Percentiles rank a stretch among this genome's conserved stretches.
Conservation (phyloP, 2,113 vertebrate species). For the Etia nguti region DNA sequence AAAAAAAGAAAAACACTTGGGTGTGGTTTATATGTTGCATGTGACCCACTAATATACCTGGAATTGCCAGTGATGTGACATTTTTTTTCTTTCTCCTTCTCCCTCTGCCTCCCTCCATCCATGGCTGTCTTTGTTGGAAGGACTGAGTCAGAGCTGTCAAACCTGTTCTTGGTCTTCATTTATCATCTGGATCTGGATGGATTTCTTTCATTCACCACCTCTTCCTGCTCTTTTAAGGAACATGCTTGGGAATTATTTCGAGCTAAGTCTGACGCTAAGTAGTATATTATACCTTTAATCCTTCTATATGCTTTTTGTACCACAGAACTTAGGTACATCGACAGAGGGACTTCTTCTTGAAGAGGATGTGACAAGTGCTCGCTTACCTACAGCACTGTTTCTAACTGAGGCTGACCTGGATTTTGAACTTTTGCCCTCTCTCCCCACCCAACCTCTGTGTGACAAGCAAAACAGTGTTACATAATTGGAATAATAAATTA, state of each 20-base stretch:
- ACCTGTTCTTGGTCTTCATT: conserved; percentile 47
- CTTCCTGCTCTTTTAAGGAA: conserved; percentile 26
- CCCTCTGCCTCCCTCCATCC: conserved; percentile 3
- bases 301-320: neutral
- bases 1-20: neutral
- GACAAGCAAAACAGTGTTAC: neutral
- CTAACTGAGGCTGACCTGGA: neutral
- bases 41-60: conserved; percentile 3
- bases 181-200: conserved; percentile 27
- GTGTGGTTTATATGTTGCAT: neutral
- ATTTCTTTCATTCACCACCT: conserved; percentile 11
- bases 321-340: neutral
- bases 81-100: neutral
- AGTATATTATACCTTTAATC: neutral
- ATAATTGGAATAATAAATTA: neutral
- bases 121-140: neutral
- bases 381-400: neutral
- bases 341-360: neutral
- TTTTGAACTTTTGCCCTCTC: conserved; percentile 9
- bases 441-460: too few relatives aligned
- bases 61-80: neutral
- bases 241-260: neutral
- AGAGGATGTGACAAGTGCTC: neutral
- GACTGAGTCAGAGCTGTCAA: conserved; percentile 29
- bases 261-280: neutral